phyloP scores from a whole-genome alignment of 2,797 vertebrate genomes.

The Macrochelys suwanniensis region DNA sequence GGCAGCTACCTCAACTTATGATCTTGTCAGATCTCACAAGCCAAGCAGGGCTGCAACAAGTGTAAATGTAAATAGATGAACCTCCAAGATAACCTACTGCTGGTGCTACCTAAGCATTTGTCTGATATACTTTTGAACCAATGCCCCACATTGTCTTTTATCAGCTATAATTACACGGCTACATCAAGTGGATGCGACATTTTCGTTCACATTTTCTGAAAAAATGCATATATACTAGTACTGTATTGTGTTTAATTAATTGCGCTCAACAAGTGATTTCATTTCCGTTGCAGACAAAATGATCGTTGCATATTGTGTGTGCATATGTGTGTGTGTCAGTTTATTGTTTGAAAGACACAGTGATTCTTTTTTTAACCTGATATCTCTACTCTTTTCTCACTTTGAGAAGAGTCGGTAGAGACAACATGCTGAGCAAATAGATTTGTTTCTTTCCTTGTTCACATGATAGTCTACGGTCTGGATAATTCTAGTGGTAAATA shows the following conservation, averaged over 20 bases:
- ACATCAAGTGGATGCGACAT: not conserved
- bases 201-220: not conserved
- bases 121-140: constrained; percentile 50
- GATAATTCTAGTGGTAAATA: not conserved
- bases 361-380: not conserved
- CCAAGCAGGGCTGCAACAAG: constrained; percentile 48
- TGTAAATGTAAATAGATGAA: constrained; percentile 57
- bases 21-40: constrained; percentile 66
- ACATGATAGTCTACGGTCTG: constrained; percentile 11
- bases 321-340: not conserved
- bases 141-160: not conserved
- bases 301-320: too few relatives aligned
- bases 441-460: constrained; percentile 12
- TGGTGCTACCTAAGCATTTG: not conserved
- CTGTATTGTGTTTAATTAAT: not conserved
- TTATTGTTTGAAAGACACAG: not conserved
- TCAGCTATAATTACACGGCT: too few relatives aligned
- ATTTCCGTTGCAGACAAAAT: not conserved
- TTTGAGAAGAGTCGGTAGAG: not conserved
- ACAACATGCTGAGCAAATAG: not conserved
- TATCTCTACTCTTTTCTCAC: not conserved
- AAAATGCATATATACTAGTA: not conserved
- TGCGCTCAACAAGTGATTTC: not conserved
- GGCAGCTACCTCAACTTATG: not conserved
- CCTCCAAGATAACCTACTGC: constrained; percentile 60